These are phyloP conservation scores for Chaenogobius annularis DNA, from an alignment of 2,113 vertebrate species.

Conservation along the genomic window DNA sequence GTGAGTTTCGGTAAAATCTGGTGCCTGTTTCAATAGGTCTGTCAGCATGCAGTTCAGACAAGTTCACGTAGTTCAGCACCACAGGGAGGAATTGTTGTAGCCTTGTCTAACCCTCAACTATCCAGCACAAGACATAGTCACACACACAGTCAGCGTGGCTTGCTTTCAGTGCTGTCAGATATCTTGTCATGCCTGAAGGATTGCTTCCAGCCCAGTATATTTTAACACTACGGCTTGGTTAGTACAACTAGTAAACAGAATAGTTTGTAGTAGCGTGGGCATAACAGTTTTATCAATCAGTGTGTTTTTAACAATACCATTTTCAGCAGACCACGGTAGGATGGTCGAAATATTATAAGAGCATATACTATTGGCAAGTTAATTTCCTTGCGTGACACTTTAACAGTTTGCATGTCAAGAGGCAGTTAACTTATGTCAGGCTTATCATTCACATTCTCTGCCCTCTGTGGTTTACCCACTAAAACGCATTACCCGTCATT, in stretches of 20 bases:
- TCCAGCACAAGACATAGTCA: slow-evolving; percentile 61
- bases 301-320: background rate
- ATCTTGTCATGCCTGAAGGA: slow-evolving; percentile 72
- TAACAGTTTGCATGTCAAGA: slow-evolving; percentile 70
- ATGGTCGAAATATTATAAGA: slow-evolving; percentile 55
- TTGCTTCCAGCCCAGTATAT: slow-evolving; percentile 80
- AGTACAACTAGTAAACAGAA: slow-evolving; percentile 78
- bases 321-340: slow-evolving; percentile 24
- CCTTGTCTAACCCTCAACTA: slow-evolving; percentile 31
- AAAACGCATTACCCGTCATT: slow-evolving; percentile 53
- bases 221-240: slow-evolving; percentile 73
- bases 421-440: slow-evolving; percentile 51
- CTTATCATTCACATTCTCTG: slow-evolving; percentile 59
- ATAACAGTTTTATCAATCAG: no score
- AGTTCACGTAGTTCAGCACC: slow-evolving; percentile 14
- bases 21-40: background rate
- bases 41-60: slow-evolving; percentile 3
- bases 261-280: slow-evolving; percentile 58
- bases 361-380: slow-evolving; percentile 34
- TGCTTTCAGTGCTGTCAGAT: slow-evolving; percentile 57
- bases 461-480: slow-evolving; percentile 35
- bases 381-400: slow-evolving; percentile 45
- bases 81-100: slow-evolving; percentile 12
- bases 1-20: background rate
- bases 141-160: slow-evolving; percentile 61